phyloP scores from a whole-genome alignment of 2,797 vertebrate genomes.

The Rhyacichthys aspro region DNA sequence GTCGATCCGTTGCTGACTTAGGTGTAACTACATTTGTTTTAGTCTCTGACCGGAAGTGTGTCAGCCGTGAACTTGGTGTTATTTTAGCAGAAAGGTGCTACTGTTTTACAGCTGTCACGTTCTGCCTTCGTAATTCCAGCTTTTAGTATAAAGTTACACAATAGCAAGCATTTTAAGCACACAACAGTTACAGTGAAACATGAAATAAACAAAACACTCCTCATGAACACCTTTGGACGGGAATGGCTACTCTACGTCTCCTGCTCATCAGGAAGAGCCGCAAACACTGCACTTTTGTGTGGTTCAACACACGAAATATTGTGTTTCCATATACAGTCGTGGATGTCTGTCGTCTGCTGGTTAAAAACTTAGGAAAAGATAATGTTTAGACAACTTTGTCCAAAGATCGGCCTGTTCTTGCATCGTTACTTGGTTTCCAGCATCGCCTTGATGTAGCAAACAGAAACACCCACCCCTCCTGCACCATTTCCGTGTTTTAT shows the following conservation, averaged over 20 bases:
- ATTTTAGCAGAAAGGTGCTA: conserved; percentile 35
- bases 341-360: not conserved
- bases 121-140: not conserved
- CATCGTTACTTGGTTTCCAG: conserved; percentile 53
- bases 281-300: conserved; percentile 33
- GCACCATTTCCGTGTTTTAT: conserved; percentile 80
- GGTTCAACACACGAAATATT: not conserved
- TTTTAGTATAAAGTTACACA: conserved; percentile 15
- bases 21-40: conserved; percentile 14
- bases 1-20: no score
- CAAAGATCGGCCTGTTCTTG: conserved; percentile 41
- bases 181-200: conserved; percentile 12
- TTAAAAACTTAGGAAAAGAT: not conserved
- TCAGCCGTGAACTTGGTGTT: conserved; percentile 2
- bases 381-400: conserved; percentile 44
- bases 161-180: not conserved
- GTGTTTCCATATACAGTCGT: not conserved
- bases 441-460: conserved; percentile 54
- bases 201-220: not conserved
- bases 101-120: conserved; percentile 55
- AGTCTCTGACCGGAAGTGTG: conserved; percentile 41
- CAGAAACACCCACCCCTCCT: conserved; percentile 72
- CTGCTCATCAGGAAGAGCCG: conserved; percentile 67
- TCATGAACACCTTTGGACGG: not conserved
- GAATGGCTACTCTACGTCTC: conserved; percentile 26